A percentile compares a stretch with the other conserved stretches of the same genome.
These are phyloP conservation scores for Rutilus rutilus DNA, from an alignment of 2,113 vertebrate genomes.

Conservation along the genomic window DNA sequence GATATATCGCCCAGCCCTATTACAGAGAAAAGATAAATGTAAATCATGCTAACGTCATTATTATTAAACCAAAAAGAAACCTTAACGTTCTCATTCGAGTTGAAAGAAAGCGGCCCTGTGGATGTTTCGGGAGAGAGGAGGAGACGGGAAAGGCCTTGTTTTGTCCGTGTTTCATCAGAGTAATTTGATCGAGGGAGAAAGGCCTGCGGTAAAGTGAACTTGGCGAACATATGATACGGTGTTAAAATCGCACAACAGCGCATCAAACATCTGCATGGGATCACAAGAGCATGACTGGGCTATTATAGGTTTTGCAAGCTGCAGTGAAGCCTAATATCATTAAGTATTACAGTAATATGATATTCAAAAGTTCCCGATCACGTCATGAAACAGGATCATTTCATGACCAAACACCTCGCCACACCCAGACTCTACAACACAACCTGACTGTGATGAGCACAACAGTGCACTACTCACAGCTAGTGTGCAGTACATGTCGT, in stretches of 20 bases:
- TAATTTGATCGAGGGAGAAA: constrained; percentile 20
- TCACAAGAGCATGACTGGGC: neutral
- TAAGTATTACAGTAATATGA: neutral
- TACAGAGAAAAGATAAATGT: too few relatives aligned
- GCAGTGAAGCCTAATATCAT: neutral
- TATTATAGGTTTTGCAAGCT: neutral
- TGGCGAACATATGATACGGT: neutral
- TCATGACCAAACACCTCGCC: neutral
- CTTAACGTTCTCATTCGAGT: neutral
- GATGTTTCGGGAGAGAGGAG: neutral
- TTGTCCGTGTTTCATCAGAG: constrained; percentile 5
- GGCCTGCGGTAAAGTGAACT: constrained; percentile 16
- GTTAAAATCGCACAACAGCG: neutral
- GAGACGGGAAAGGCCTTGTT: neutral
- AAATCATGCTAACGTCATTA: neutral
- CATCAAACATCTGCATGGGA: neutral
- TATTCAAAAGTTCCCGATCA: neutral
- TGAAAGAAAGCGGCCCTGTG: neutral
- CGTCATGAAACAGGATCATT: neutral
- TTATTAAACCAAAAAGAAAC: neutral
- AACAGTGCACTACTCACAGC: neutral
- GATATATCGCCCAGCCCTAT: too few relatives aligned
- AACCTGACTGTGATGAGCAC: neutral
- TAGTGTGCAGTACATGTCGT: too few relatives aligned
- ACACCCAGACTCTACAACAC: neutral